A percentile compares a stretch with the other conserved stretches of the same genome.
These are phyloP conservation scores for Ornithoptera alexandrae DNA, from an alignment of 2,888 invertebrate species.

Conservation along the genomic window DNA sequence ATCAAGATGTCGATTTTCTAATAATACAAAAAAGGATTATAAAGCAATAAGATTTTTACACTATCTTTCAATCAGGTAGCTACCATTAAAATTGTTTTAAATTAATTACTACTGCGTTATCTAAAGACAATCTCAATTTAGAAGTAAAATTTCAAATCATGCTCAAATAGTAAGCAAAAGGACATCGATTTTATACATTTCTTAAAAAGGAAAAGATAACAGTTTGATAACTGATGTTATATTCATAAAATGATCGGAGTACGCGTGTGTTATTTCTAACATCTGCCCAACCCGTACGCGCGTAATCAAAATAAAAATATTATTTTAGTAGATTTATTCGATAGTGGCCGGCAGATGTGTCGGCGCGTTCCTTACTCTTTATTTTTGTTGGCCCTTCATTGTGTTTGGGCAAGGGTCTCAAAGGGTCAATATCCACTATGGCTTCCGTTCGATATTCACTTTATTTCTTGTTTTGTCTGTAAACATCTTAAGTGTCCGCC, in stretches of 20 bases:
- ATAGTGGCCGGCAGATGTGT: conserved; percentile 76
- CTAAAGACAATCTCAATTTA: neutral
- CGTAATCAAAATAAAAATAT: conserved; percentile 80
- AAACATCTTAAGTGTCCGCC: conserved; percentile 59
- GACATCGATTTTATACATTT: neutral
- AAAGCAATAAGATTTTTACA: neutral
- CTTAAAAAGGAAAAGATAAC: neutral
- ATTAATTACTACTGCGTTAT: neutral
- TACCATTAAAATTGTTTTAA: neutral
- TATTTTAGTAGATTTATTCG: conserved; percentile 79
- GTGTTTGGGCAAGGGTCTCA: conserved; percentile 63
- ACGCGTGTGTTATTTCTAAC: conserved; percentile 55
- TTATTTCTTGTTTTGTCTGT: conserved; percentile 62
- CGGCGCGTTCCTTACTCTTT: conserved; percentile 59
- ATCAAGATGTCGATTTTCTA: neutral
- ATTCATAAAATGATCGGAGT: neutral
- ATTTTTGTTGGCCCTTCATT: conserved; percentile 71
- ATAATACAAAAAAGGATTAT: neutral
- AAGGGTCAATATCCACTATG: conserved; percentile 68
- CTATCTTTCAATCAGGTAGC: neutral
- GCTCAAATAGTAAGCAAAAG: neutral
- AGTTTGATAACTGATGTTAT: neutral
- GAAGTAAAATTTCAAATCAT: neutral
- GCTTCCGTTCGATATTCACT: conserved; percentile 68
- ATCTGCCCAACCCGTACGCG: conserved; percentile 74